Evolutionary conservation across 2,888 invertebrate species (phyloP).

Genomic region (Hybos culiciformis): DNA sequence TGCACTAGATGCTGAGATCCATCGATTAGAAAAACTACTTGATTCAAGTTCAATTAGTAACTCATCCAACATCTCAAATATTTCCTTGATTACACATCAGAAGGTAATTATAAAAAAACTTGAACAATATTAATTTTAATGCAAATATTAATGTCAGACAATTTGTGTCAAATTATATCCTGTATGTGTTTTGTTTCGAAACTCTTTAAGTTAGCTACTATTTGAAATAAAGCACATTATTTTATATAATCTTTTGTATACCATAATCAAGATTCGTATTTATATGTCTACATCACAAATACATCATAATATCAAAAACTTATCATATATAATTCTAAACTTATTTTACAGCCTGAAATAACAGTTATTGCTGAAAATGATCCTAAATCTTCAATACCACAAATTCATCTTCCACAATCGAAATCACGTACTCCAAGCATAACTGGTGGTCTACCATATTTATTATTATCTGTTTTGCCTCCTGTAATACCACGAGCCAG

Average conservation of each 20-base stretch:
- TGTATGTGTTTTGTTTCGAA: background rate
- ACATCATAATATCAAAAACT: background rate
- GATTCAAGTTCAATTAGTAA: constrained; percentile 44
- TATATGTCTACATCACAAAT: too few species aligned
- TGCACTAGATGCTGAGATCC: constrained; percentile 63
- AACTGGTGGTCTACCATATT: constrained; percentile 53
- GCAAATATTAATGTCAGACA: constrained; percentile 1
- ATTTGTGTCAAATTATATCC: background rate
- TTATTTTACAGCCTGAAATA: constrained; percentile 24
- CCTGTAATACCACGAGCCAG: constrained; percentile 63
- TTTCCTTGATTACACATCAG: constrained; percentile 21
- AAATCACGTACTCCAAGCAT: constrained; percentile 48
- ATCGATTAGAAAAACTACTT: constrained; percentile 55
- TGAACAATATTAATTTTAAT: constrained; percentile 5
- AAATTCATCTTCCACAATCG: background rate
- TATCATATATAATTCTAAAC: background rate
- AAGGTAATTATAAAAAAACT: constrained; percentile 22
- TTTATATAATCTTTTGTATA: too few species aligned
- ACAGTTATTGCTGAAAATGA: constrained; percentile 25
- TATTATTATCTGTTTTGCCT: constrained; percentile 56
- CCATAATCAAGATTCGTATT: too few species aligned
- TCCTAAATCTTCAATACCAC: constrained; percentile 14
- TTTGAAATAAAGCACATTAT: too few species aligned
- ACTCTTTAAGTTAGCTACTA: too few species aligned
- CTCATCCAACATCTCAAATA: constrained; percentile 36